Conservation (phyloP, 1,140 invertebrate species). For the Trachymyrmex septentrionalis region DNA sequence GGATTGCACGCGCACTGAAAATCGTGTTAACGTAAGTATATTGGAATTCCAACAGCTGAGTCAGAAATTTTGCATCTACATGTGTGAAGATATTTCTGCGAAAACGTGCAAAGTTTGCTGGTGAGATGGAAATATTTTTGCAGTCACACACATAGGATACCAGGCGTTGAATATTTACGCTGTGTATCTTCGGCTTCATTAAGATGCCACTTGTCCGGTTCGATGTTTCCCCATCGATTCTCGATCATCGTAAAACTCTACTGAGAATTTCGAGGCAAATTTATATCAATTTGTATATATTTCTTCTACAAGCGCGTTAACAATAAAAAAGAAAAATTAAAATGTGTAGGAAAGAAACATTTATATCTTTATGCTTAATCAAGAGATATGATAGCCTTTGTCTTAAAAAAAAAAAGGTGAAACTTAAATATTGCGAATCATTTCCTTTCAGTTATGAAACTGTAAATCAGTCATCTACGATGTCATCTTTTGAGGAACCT, state of each 20-base stretch:
- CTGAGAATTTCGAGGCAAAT: conserved; percentile 34
- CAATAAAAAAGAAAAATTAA: background rate
- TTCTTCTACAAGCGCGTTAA: conserved; percentile 12
- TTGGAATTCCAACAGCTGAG: conserved; percentile 67
- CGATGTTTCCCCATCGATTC: conserved; percentile 60
- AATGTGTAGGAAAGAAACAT: background rate
- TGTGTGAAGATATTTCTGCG: conserved; percentile 13
- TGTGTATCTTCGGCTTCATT: conserved; percentile 27
- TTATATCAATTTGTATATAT: background rate
- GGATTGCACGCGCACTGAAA: conserved; percentile 30
- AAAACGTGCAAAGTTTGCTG: background rate
- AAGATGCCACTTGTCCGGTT: conserved; percentile 22
- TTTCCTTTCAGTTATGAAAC: background rate
- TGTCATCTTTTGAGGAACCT: background rate
- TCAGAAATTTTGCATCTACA: conserved; percentile 62
- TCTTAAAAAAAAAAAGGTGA: background rate
- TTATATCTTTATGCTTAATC: background rate
- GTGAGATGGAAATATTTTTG: conserved; percentile 25
- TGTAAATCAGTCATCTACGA: background rate
- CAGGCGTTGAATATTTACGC: conserved; percentile 44
- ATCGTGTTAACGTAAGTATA: conserved; percentile 58
- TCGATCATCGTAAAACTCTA: conserved; percentile 64
- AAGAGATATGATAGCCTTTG: background rate
- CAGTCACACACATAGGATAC: background rate
- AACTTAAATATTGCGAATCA: conserved; percentile 1